These are phyloP conservation scores for Paraplagusia blochii DNA, from an alignment of 2,113 vertebrate genomes.

Conservation along the genomic window DNA sequence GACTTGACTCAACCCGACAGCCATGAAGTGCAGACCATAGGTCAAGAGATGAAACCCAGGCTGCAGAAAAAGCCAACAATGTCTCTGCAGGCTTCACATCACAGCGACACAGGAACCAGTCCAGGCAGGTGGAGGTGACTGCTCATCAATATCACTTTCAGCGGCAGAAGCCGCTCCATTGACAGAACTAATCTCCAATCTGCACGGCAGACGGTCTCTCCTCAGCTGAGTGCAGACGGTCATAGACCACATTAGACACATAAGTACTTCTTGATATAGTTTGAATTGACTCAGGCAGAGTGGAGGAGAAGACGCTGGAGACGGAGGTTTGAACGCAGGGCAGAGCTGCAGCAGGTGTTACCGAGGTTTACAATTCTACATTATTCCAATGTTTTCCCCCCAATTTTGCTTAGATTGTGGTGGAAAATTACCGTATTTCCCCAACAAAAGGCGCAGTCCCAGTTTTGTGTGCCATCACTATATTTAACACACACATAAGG, in stretches of 20 bases:
- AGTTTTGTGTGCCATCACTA: too few species aligned
- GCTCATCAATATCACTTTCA: slow-evolving; percentile 30
- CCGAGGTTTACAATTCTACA: slow-evolving; percentile 13
- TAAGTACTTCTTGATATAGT: slow-evolving; percentile 29
- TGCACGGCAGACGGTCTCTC: slow-evolving; percentile 16
- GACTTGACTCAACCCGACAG: too few species aligned
- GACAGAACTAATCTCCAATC: slow-evolving; percentile 22
- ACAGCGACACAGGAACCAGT: slow-evolving; percentile 11
- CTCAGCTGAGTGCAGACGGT: slow-evolving; percentile 22
- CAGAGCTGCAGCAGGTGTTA: background rate
- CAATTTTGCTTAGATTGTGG: too few species aligned
- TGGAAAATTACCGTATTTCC: too few species aligned
- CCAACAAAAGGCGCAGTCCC: too few species aligned
- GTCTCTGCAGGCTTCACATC: background rate
- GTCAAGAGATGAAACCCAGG: background rate
- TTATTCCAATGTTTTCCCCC: background rate
- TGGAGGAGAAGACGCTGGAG: background rate
- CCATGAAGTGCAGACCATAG: too few species aligned
- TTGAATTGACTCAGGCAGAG: slow-evolving; percentile 29
- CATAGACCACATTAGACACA: slow-evolving; percentile 12
- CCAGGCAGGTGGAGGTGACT: slow-evolving; percentile 11
- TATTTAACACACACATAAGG: too few species aligned
- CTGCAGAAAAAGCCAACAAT: background rate
- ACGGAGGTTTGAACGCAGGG: slow-evolving; percentile 6
- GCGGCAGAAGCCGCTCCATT: slow-evolving; percentile 22